phyloP scores from a whole-genome alignment of 2,113 vertebrate species.

The Carollia perspicillata region DNA sequence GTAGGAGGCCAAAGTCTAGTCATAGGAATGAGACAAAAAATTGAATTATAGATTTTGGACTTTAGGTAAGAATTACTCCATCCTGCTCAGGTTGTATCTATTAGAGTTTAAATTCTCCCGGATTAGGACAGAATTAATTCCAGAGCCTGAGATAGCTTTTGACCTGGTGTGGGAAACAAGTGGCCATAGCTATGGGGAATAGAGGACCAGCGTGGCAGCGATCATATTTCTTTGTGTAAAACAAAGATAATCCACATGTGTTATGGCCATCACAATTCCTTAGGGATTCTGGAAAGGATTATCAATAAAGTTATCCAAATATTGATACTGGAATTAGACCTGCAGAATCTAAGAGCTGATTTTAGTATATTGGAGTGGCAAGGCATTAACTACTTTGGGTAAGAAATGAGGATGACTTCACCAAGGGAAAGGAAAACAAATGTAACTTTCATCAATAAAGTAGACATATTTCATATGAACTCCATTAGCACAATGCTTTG shows the following conservation, averaged over 20 bases:
- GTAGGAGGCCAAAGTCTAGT: neutral
- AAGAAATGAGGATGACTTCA: constrained; percentile 66
- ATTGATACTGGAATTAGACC: neutral
- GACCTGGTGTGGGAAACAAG: neutral
- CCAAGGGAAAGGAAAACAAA: constrained; percentile 61
- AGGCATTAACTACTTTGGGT: neutral
- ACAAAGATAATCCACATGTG: constrained; percentile 20
- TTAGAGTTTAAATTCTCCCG: neutral
- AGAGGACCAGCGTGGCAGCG: fast-evolving
- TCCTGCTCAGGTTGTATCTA: neutral
- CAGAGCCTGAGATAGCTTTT: neutral
- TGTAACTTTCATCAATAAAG: constrained; percentile 65
- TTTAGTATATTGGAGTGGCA: constrained; percentile 48
- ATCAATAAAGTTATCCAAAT: neutral
- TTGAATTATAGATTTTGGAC: neutral
- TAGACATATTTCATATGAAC: constrained; percentile 54
- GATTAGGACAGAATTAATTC: neutral
- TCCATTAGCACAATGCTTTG: constrained; percentile 55
- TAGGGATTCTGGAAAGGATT: neutral
- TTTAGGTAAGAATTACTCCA: neutral
- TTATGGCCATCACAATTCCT: neutral
- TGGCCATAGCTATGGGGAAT: neutral
- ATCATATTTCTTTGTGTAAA: neutral
- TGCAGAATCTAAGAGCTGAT: constrained; percentile 36
- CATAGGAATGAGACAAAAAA: neutral